phyloP scores from a whole-genome alignment of 2,797 vertebrate species.

The Gallirallus australis region DNA sequence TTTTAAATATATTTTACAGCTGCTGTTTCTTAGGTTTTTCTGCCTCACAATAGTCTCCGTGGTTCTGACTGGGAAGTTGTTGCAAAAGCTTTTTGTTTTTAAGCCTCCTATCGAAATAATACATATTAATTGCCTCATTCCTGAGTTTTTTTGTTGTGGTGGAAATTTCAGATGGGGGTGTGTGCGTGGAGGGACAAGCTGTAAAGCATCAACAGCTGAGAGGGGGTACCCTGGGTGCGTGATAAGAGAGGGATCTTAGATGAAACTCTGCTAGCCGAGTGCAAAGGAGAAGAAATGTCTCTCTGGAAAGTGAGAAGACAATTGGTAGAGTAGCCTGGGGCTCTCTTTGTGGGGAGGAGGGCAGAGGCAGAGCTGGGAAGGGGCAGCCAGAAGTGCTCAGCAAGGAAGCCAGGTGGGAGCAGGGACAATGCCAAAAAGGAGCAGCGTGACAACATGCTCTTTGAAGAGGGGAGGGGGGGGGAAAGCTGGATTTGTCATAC shows the following conservation, averaged over 20 bases:
- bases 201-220: not conserved
- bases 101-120: conserved; percentile 62
- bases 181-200: not conserved
- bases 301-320: not conserved
- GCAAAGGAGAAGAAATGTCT: not conserved
- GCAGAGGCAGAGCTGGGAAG: not conserved
- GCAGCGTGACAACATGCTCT: not conserved
- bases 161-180: not conserved
- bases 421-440: not conserved
- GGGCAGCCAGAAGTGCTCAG: not conserved
- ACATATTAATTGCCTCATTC: conserved; percentile 53
- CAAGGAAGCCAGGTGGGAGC: not conserved
- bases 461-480: not conserved
- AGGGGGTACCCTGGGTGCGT: not conserved
- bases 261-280: not conserved
- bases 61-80: conserved; percentile 57
- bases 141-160: conserved; percentile 31
- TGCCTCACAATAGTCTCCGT: conserved; percentile 65
- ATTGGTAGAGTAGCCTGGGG: not conserved
- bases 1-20: conserved; percentile 67
- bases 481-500: not conserved
- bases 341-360: not conserved
- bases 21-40: conserved; percentile 70
- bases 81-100: conserved; percentile 69
- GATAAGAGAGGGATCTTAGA: not conserved